Base-by-base conservation (phyloP, 2,797 vertebrate species). In the Nothura maculosa region DNA sequence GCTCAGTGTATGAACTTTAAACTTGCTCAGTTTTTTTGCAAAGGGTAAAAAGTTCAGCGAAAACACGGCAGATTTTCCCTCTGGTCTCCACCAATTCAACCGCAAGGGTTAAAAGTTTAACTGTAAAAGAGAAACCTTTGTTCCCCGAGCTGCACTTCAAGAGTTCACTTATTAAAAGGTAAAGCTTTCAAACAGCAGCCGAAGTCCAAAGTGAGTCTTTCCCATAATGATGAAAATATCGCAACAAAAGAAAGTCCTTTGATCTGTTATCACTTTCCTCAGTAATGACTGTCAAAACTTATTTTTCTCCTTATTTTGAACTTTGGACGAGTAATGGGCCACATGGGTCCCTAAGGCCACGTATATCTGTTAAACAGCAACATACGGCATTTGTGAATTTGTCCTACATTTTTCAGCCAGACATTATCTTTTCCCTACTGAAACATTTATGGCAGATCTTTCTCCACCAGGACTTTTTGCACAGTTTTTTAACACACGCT, bases 21-120 rank as follows among this genome's bases (percentile, higher is more conserved):
- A 98, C 97, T 97, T 96, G 96, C 96, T 96, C 94, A 89, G 90
- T 96, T 96, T 97, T 98, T 50, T 98, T 97, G 96, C 80, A 95
- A 95, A 97, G 97, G 98, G 98, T 98, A 98, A 98, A 98, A 98
- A 98, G 98, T 98, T 98, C 98, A 98, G 92, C 84, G 95, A 96
- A 98, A 97, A 97, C 96, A 97, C 96, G 97, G 97, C 93, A 96
- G 97, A 97, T 96, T 98, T 97, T 97, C 97, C 97, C 97, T 97
- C 96, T 96, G 94, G 96, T 96, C 97, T 97, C 94, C 94, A 95
- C 89, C 94, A 97, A 95, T 97, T 98, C 96, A 98, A 97, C 96
- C 97, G 95, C 96, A 97, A 97, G 97, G 98, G 98, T 98, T 98
- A 98, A 98, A 98, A 98, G 98, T 98, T 98, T 97, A 98, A 98